Evolutionary conservation across 2,888 invertebrate genomes (phyloP).

Genomic region (Aquatica leii): DNA sequence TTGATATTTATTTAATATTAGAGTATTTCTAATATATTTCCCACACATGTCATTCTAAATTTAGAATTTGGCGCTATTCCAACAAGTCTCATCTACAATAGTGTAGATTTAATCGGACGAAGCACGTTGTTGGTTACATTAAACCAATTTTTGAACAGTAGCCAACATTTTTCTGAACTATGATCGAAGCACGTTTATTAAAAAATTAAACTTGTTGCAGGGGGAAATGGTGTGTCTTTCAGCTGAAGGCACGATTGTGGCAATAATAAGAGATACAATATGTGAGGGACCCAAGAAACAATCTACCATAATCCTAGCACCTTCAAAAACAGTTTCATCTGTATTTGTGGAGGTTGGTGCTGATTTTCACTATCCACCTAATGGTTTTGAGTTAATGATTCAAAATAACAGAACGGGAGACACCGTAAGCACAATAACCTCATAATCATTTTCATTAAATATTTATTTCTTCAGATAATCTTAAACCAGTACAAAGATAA

Average conservation of each 20-base stretch:
- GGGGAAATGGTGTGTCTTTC: slow-evolving; percentile 63
- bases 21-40: slow-evolving; percentile 31
- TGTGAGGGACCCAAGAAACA: slow-evolving; percentile 44
- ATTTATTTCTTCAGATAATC: slow-evolving; percentile 51
- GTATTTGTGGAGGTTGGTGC: slow-evolving; percentile 62
- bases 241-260: slow-evolving; percentile 55
- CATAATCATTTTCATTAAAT: neutral
- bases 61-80: slow-evolving; percentile 52
- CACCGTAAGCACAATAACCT: slow-evolving; percentile 42
- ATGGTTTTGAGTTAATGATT: slow-evolving; percentile 59
- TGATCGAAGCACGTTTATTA: slow-evolving; percentile 15
- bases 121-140: slow-evolving; percentile 33
- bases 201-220: slow-evolving; percentile 48
- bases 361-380: slow-evolving; percentile 61
- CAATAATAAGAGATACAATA: slow-evolving; percentile 51
- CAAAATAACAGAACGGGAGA: slow-evolving; percentile 47
- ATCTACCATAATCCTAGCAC: slow-evolving; percentile 53
- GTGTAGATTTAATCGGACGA: slow-evolving; percentile 17
- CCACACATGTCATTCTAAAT: slow-evolving; percentile 52
- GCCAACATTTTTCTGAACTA: slow-evolving; percentile 25
- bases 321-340: slow-evolving; percentile 59
- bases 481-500: slow-evolving; percentile 60
- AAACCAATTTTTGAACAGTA: slow-evolving; percentile 30
- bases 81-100: slow-evolving; percentile 32
- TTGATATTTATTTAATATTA: slow-evolving; percentile 6